Conservation (phyloP, 2,888 invertebrate species). For the Ptilodon capucinus region DNA sequence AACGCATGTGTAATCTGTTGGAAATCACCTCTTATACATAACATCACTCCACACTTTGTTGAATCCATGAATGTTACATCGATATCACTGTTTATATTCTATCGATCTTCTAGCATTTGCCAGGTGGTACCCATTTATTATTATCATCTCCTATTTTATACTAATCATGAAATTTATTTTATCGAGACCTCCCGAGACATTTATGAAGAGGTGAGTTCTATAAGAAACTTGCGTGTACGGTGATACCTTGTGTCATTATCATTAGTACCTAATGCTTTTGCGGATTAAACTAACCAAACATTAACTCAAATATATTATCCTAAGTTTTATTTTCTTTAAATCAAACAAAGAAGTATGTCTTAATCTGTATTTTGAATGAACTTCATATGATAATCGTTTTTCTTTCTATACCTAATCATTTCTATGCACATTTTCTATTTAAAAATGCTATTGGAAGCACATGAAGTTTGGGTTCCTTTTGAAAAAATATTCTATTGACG, state of each 20-base stretch:
- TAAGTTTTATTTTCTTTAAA: neutral
- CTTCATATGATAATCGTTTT: conserved; percentile 22
- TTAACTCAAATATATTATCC: conserved; percentile 18
- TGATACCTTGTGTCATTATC: conserved; percentile 29
- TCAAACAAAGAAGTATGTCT: no score
- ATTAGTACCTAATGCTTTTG: conserved; percentile 41
- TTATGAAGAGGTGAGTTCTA: conserved; percentile 77
- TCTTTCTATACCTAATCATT: conserved; percentile 5
- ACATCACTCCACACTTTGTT: conserved; percentile 62
- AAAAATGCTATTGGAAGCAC: conserved; percentile 40
- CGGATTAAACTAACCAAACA: conserved; percentile 38
- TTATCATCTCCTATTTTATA: conserved; percentile 21
- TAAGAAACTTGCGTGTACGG: conserved; percentile 27
- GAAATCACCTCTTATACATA: conserved; percentile 74
- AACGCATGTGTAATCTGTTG: conserved; percentile 63
- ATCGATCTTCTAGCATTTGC: conserved; percentile 85
- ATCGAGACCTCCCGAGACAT: conserved; percentile 46
- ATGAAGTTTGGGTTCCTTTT: conserved; percentile 7
- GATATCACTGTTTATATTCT: conserved; percentile 49
- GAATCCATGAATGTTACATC: conserved; percentile 71
- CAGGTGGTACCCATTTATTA: conserved; percentile 83
- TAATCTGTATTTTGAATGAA: neutral
- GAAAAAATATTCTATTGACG: conserved; percentile 36
- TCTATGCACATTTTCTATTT: conserved; percentile 11
- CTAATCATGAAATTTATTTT: conserved; percentile 29